Conservation (phyloP, 2,888 invertebrate genomes). For the Agrotis clavis region DNA sequence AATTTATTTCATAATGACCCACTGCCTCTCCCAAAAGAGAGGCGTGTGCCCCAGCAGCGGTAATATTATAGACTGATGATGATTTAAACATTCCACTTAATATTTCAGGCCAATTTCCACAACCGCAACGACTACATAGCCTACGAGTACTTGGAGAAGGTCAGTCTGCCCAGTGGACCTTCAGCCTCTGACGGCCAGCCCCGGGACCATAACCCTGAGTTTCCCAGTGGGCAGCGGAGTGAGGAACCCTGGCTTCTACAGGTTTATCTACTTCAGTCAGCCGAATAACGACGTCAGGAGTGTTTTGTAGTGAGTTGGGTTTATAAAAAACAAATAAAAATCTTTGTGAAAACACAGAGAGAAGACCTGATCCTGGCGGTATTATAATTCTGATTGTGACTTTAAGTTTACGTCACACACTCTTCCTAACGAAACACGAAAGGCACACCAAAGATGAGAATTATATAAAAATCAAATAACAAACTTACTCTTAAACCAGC, state of each 20-base stretch:
- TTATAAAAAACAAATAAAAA: too few relatives aligned
- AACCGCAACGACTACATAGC: conserved; percentile 96
- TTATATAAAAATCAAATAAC: neutral
- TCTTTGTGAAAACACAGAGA: too few relatives aligned
- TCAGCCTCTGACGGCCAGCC: conserved; percentile 72
- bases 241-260: conserved; percentile 93
- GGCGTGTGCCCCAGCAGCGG: too few relatives aligned
- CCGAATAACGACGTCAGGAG: conserved; percentile 92
- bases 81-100: neutral
- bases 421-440: too few relatives aligned
- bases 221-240: conserved; percentile 92
- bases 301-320: conserved; percentile 87
- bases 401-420: too few relatives aligned
- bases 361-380: too few relatives aligned
- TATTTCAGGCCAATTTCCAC: conserved; percentile 93
- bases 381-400: too few relatives aligned
- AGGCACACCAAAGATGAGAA: too few relatives aligned
- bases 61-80: too few relatives aligned
- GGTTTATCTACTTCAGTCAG: conserved; percentile 95
- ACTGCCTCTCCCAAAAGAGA: too few relatives aligned
- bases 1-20: too few relatives aligned
- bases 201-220: conserved; percentile 86
- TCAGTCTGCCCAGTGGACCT: conserved; percentile 78
- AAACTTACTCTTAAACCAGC: conserved; percentile 92
- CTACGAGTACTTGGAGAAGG: conserved; percentile 95